A percentile compares a stretch with the other conserved stretches of the same genome.
Evolutionary conservation across 2,113 vertebrate species (phyloP).

Genomic region (Myocastor coypus): DNA sequence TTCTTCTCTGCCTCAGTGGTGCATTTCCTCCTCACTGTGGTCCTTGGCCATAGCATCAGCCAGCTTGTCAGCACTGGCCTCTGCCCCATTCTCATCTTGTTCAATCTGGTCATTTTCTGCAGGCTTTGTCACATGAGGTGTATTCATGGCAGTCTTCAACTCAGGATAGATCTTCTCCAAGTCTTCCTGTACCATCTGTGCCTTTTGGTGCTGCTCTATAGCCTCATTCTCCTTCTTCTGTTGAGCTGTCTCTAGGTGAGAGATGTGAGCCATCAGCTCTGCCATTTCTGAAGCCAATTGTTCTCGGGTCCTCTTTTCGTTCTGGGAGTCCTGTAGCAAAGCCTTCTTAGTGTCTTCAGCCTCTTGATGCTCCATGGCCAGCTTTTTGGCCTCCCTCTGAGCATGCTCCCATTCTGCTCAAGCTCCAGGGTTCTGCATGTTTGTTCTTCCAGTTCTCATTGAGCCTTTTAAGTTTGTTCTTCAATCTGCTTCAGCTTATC

Average conservation of each 20-base stretch:
- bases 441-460: constrained; percentile 98
- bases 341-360: constrained; percentile 95
- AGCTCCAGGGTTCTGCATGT: constrained; percentile 94
- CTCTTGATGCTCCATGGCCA: constrained; percentile 92
- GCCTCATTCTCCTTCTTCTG: constrained; percentile 98
- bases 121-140: constrained; percentile 92
- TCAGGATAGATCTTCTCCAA: constrained; percentile 98
- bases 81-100: constrained; percentile 95
- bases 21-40: constrained; percentile 97
- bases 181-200: constrained; percentile 95
- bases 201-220: constrained; percentile 94
- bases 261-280: constrained; percentile 95
- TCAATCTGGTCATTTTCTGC: constrained; percentile 95
- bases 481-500: constrained; percentile 96
- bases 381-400: constrained; percentile 93
- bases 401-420: constrained; percentile 94
- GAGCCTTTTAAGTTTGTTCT: constrained; percentile 97
- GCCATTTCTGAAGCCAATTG: constrained; percentile 96
- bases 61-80: constrained; percentile 95
- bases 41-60: constrained; percentile 93
- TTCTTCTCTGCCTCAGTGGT: constrained; percentile 99
- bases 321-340: constrained; percentile 93
- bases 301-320: constrained; percentile 97
- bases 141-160: constrained; percentile 93
- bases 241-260: constrained; percentile 94